Base-by-base conservation (phyloP, 2,113 vertebrate species). In the Pteruthius melanotis region DNA sequence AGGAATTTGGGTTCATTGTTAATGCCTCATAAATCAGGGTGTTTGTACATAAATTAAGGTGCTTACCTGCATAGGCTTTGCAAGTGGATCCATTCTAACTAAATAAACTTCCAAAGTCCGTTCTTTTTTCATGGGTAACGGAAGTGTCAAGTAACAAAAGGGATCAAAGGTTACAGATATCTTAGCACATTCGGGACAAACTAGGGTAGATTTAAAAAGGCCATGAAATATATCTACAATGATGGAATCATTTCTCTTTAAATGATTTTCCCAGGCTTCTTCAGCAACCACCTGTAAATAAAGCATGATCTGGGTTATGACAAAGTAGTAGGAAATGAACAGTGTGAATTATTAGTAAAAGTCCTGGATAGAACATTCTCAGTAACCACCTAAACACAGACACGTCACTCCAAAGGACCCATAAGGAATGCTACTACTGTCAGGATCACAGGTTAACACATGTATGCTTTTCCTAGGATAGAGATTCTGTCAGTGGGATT, bases 211-310 rank as follows among this genome's bases (percentile, higher is more conserved):
- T 96, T 99, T 99, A 98, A 99, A 99, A 95, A 99, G 99, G 83
- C 99, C 99, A 53, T 99, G 99, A 98, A 99, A 99, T 97, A 99
- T 99, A 98, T 99, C 99, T 94, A 99, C 99, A 74, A 99, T 99
- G 97, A 99, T 99, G 90, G 99, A 99, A 98, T 99, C 98, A 70
- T 99, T 99, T 97, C 99, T 98, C 97, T 99, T 99, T 91, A 99
- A 98, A 97, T 99, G 99, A 95, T 98, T 99, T 97, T 99, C 99
- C 99, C 99, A 99, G 53, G 99, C 99, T 98, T 99, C 99, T 97
- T 99, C 99, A n/a, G 99, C 99, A 95, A 99, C 99, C 50, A 99
- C 98, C 99, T 99, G 96, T 7, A 97, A 97, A 52, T 47, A 97
- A 96, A 95, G 85, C 11, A 97, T 4, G 27, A 71, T 11, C 20